Evolutionary conservation across 2,113 vertebrate genomes (phyloP), one percentile per base, ranked within the genome.

Genomic region (Silurus meridionalis): DNA sequence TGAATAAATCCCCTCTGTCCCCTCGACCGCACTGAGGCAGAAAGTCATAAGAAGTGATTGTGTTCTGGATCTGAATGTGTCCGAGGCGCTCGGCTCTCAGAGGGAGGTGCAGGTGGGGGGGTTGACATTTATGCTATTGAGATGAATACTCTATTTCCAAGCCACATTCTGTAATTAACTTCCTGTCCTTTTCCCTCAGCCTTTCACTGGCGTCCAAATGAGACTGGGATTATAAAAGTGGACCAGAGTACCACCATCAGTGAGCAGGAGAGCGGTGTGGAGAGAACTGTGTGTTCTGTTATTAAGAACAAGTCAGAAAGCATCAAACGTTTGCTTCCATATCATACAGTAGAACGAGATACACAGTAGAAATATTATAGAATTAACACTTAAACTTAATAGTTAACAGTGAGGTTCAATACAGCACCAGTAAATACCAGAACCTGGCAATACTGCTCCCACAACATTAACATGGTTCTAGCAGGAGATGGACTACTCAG

Each of bases 1-100:
- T 86, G 90, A 91, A 88, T 90, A 93, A 92, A 93, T 93, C 93
- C 93, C 92, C 93, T 93, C 92, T 92, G 91, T 93, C 89, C 87
- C 75, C 87, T 85, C 91, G 87, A 93, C 90, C 91, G 86, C 89
- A 83, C 72, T 88, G 89, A 89, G 91, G 89, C 91, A 91, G 90
- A 91, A 91, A 92, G 83, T 53, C 50, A 28, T 11, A 87, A 85
- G 90, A 91, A 91, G 91, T 82, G 89, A 92, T 88, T 89, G 90
- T 89, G 91, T 91, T 93, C 83, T 86, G 89, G 85, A 90, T 92
- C 91, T 90, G 85, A 94, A 92, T 92, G 90, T 90, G 91, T 89
- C 90, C 91, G 87, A 87, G 90, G 88, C 37, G 67, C 92, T 90
- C 87, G 91, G 50, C 69, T 92, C 87, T 93, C 89, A 3, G n/a